These are phyloP conservation scores for Ephialtes manifestator DNA, from an alignment of 2,888 invertebrate species.

Conservation along the genomic window DNA sequence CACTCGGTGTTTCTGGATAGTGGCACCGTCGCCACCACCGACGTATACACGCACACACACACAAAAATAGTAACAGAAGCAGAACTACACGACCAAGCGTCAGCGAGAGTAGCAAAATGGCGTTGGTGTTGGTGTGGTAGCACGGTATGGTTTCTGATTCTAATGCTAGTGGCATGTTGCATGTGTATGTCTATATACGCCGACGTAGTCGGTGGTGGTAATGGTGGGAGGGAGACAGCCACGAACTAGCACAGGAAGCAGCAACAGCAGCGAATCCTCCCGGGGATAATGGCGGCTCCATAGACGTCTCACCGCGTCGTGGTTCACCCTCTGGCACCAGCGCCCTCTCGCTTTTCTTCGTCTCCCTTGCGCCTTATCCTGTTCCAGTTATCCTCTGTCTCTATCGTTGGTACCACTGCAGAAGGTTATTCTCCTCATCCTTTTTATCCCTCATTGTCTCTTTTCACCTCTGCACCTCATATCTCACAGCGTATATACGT, in stretches of 20 bases:
- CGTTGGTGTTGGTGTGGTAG: conserved; percentile 47
- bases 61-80: conserved; percentile 55
- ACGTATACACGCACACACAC: background rate
- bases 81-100: conserved; percentile 62
- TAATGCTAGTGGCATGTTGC: conserved; percentile 10
- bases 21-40: conserved; percentile 45
- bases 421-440: conserved; percentile 49
- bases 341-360: conserved; percentile 42
- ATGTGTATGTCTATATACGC: conserved; percentile 6
- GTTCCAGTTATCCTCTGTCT: conserved; percentile 48
- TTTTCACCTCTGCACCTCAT: conserved; percentile 52
- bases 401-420: conserved; percentile 56
- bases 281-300: conserved; percentile 68
- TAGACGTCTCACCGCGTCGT: conserved; percentile 67
- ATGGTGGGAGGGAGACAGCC: conserved; percentile 10
- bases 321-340: conserved; percentile 65
- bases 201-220: background rate
- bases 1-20: conserved; percentile 66
- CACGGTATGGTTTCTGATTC: conserved; percentile 46
- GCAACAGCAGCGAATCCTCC: conserved; percentile 61
- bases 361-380: conserved; percentile 49
- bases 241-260: conserved; percentile 61
- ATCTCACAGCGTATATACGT: conserved; percentile 26
- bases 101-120: conserved; percentile 65
- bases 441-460: conserved; percentile 47